Evolutionary conservation across 2,888 invertebrate species (phyloP), one percentile per base, ranked within the genome.

Genomic region (Geophilus truncorum): DNA sequence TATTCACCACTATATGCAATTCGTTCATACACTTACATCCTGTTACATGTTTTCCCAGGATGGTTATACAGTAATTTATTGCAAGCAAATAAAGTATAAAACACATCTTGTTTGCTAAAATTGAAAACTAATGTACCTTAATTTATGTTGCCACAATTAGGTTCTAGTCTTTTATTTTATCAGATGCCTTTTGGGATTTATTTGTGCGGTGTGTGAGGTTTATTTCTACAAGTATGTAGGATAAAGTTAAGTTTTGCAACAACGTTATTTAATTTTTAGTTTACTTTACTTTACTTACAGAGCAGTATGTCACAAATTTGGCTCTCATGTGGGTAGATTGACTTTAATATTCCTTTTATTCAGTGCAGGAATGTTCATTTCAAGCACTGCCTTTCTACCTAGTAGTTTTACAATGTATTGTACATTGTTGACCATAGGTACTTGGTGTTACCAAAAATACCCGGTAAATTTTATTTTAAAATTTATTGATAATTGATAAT

Each of bases 1-100:
- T 99, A 99, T 87, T 97, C 97, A 85, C 98, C 99, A 0, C 89
- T 91, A 82, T 98, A 92, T 87, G 97, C 97, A 0, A 91, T 99
- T 77, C 90, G 99, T 70, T 99, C 99, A 0, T 99, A 99, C 87
- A 92, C 94, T 82, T 97, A 98, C 85, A 89, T 99, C 28, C 90
- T 95, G 89, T 87, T 97, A 77, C 95, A 98, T 87, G 93, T 94
- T 3, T 90, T 94, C 7, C 97, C 98, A 3, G 94, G 94, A 3
- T 94, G 93, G 88, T 87, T 96, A 4, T 93, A 96, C 85, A 91
- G 92, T 82, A 90, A 90, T 83, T 83, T 96, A 62, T 88, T 94
- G 23, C 91, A 92, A 83, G 92, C 94, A 83, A 93, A 92, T 86
- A 87, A 86, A 83, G 88, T 77, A 34, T 77, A 32, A 12, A 18